Percentiles rank a stretch among this genome's conserved stretches.
Evolutionary conservation across 2,113 vertebrate species (phyloP).

Genomic region (Embiotoca jacksoni): DNA sequence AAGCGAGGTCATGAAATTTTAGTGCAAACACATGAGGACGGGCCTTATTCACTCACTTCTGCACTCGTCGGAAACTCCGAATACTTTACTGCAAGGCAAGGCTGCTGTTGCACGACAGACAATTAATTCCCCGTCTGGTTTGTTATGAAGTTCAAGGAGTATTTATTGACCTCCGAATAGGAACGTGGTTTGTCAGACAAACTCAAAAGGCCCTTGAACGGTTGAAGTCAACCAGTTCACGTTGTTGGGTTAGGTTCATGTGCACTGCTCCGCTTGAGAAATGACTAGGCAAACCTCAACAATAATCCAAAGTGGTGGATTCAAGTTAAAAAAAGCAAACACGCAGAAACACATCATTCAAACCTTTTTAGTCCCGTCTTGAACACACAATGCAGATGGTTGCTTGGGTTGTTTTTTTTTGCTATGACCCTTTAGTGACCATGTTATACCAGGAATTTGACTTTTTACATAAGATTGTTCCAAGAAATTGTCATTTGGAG

Average conservation of each 20-base stretch:
- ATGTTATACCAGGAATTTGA: conserved; percentile 49
- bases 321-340: conserved; percentile 57
- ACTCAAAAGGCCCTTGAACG: conserved; percentile 60
- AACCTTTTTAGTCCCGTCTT: conserved; percentile 39
- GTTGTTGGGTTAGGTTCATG: conserved; percentile 55
- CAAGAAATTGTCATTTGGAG: conserved; percentile 55
- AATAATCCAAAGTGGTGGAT: conserved; percentile 62
- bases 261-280: conserved; percentile 53
- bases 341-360: conserved; percentile 34
- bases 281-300: conserved; percentile 61
- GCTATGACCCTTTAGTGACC: conserved; percentile 55
- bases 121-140: conserved; percentile 60
- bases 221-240: conserved; percentile 67
- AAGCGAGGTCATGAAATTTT: conserved; percentile 65
- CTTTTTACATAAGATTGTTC: conserved; percentile 48
- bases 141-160: conserved; percentile 48
- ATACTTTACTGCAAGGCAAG: conserved; percentile 50
- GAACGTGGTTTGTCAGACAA: conserved; percentile 51
- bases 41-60: conserved; percentile 47
- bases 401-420: conserved; percentile 30
- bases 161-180: conserved; percentile 61
- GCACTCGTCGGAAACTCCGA: conserved; percentile 56
- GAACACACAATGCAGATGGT: conserved; percentile 48
- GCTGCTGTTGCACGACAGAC: conserved; percentile 59
- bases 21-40: conserved; percentile 71